A percentile compares a stretch with the other conserved stretches of the same genome.
Conservation (phyloP, 1,140 invertebrate genomes). For the Ridgeia piscesae region DNA sequence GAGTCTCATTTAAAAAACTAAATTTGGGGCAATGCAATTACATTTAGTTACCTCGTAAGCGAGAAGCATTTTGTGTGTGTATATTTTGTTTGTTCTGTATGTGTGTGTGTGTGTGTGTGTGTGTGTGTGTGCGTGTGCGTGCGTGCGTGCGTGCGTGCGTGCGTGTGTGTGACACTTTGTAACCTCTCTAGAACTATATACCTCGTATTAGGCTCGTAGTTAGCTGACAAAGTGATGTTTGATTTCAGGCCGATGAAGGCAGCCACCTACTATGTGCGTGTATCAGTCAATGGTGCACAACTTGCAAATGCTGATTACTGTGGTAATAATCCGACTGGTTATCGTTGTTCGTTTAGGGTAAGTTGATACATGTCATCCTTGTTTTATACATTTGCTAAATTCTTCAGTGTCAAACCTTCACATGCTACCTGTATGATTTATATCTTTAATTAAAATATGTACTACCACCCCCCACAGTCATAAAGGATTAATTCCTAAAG, state of each 20-base stretch:
- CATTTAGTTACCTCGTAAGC: not conserved
- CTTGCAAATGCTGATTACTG: not conserved
- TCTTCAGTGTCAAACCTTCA: too few relatives aligned
- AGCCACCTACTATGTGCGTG: not conserved
- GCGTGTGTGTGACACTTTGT: not conserved
- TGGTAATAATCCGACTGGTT: not conserved
- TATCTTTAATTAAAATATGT: not conserved
- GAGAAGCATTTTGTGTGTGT: too few relatives aligned
- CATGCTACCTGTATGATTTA: not conserved
- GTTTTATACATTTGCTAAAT: not conserved
- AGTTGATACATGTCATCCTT: not conserved
- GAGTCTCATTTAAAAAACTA: too few relatives aligned
- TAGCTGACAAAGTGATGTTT: not conserved
- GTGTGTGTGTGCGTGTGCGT: not conserved
- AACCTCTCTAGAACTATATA: not conserved
- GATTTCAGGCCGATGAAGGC: not conserved
- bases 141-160: not conserved
- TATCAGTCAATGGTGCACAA: not conserved
- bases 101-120: not conserved
- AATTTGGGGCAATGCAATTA: not conserved
- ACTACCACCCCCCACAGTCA: not conserved
- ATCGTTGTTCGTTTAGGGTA: not conserved
- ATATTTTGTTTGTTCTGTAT: not conserved
- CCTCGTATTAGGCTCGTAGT: too few relatives aligned
- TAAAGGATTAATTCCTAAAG: not conserved